phyloP scores from a whole-genome alignment of 1,140 invertebrate genomes.

The Cydia pomonella region DNA sequence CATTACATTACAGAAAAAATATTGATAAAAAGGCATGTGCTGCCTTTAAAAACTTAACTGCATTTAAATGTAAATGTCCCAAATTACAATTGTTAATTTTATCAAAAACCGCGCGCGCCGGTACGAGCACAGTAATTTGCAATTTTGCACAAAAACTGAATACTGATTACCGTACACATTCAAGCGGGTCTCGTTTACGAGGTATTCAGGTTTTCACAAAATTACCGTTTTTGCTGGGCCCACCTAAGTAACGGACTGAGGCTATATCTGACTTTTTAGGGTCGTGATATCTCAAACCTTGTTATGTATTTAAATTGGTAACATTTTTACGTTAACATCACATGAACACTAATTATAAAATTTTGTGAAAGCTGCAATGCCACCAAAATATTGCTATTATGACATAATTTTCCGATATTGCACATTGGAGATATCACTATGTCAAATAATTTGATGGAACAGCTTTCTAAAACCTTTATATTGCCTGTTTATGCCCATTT shows the following conservation, averaged over 20 bases:
- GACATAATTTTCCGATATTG: too few species aligned
- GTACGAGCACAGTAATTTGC: not conserved
- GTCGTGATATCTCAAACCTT: not conserved
- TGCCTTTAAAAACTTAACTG: constrained; percentile 1
- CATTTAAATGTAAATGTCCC: constrained; percentile 8
- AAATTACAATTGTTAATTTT: constrained; percentile 10
- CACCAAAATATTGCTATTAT: too few species aligned
- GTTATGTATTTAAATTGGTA: not conserved
- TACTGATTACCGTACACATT: constrained; percentile 14
- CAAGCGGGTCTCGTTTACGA: constrained; percentile 11
- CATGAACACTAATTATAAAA: not conserved
- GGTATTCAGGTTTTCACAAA: constrained; percentile 30
- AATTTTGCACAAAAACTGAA: constrained; percentile 30
- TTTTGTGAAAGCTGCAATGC: too few species aligned
- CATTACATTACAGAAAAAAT: not conserved
- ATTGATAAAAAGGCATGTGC: not conserved
- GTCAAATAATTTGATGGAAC: too few species aligned
- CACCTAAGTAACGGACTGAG: constrained; percentile 8
- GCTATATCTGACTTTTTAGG: not conserved
- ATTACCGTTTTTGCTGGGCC: constrained; percentile 9
- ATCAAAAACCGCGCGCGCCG: not conserved
- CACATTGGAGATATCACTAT: too few species aligned
- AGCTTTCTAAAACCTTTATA: too few species aligned
- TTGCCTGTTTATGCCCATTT: too few species aligned
- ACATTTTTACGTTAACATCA: not conserved